A percentile compares a stretch with the other conserved stretches of the same genome.
These are phyloP conservation scores for Drosophila siamana DNA, from an alignment of 2,888 invertebrate genomes.

Conservation along the genomic window DNA sequence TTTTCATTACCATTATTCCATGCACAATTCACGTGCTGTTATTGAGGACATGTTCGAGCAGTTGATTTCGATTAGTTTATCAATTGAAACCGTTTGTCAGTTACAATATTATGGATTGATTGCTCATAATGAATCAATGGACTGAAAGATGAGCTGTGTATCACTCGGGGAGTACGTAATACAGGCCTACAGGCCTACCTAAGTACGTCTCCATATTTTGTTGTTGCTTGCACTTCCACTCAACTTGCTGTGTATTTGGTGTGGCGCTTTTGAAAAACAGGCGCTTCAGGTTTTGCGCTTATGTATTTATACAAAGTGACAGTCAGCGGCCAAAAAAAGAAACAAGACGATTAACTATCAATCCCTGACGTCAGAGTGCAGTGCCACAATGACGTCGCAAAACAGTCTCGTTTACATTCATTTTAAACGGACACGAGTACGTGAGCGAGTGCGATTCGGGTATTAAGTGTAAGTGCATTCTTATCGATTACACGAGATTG, in stretches of 20 bases:
- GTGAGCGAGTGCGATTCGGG: not conserved
- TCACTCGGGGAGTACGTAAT: slow-evolving; percentile 44
- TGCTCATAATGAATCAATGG: slow-evolving; percentile 32
- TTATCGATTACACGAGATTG: slow-evolving; percentile 37
- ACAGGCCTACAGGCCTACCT: slow-evolving; percentile 18
- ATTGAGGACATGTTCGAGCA: slow-evolving; percentile 23
- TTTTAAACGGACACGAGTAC: not conserved
- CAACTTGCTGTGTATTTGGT: not conserved
- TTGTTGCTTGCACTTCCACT: not conserved
- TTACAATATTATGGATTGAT: slow-evolving; percentile 13
- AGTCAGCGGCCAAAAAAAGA: slow-evolving; percentile 21
- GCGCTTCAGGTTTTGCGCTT: slow-evolving; percentile 45
- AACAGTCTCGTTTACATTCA: slow-evolving; percentile 8
- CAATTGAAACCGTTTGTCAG: slow-evolving; percentile 25
- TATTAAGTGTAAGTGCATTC: slow-evolving; percentile 11
- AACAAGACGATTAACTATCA: slow-evolving; percentile 7
- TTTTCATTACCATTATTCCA: slow-evolving; percentile 26
- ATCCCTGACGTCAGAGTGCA: slow-evolving; percentile 42
- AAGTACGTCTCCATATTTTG: too few relatives aligned
- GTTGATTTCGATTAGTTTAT: slow-evolving; percentile 25
- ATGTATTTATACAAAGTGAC: slow-evolving; percentile 34
- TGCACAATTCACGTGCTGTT: slow-evolving; percentile 40
- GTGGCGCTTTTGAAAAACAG: slow-evolving; percentile 15
- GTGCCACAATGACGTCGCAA: slow-evolving; percentile 32
- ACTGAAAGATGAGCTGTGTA: slow-evolving; percentile 34